Conservation (phyloP, 2,888 invertebrate genomes). For the Synanthedon andrenaeformis region DNA sequence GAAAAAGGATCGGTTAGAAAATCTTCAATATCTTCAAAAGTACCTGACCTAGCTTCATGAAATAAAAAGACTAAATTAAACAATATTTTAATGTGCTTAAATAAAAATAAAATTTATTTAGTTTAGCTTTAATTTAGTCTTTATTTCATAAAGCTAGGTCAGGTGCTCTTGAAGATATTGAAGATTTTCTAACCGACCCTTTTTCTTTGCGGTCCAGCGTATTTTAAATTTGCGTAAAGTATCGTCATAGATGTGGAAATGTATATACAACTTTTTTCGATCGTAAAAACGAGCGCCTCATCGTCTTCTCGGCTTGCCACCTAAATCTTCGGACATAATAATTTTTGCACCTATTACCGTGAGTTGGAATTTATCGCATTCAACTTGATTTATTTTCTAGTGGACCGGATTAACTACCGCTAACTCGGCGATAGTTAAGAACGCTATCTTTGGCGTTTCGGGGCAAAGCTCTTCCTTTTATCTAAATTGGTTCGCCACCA, state of each 20-base stretch:
- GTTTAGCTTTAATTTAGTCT: no score
- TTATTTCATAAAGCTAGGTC: no score
- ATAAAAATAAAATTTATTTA: no score
- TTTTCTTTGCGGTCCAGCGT: no score
- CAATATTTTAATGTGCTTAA: no score
- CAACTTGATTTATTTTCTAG: slow-evolving; percentile 64
- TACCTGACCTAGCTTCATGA: no score
- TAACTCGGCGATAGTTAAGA: slow-evolving; percentile 71
- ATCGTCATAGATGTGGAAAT: not conserved
- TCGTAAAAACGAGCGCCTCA: not conserved
- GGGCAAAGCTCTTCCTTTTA: slow-evolving; percentile 69
- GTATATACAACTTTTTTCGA: not conserved
- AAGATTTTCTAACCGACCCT: no score
- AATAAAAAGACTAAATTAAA: no score
- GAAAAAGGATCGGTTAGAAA: no score
- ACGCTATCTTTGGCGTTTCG: slow-evolving; percentile 67
- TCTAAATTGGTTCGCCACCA: slow-evolving; percentile 70
- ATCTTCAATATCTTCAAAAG: no score
- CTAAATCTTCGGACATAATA: slow-evolving; percentile 59
- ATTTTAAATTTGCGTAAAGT: no score
- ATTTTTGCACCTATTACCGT: slow-evolving; percentile 70
- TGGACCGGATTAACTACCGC: slow-evolving; percentile 66
- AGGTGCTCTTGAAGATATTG: no score
- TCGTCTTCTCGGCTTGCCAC: slow-evolving; percentile 29
- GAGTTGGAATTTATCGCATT: slow-evolving; percentile 61